Base-by-base conservation (phyloP, 2,888 invertebrate species). In the Cyclophora albipunctata region DNA sequence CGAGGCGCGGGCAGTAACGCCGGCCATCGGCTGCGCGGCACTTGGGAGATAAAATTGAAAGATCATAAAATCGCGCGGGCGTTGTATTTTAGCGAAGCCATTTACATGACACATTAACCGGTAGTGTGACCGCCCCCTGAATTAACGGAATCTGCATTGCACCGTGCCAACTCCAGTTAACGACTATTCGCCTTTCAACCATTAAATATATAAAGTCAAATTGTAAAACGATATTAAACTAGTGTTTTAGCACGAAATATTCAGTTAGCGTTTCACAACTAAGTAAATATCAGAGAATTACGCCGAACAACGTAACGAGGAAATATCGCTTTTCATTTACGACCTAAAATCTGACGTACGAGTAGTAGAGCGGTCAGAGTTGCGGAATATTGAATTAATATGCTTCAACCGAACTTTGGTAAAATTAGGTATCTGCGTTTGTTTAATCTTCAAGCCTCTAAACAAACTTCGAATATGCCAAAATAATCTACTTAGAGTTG, bases 91-190 rank as follows among this genome's bases (percentile, higher is more conserved):
- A 80, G 58, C 63, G 54, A 59, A 53, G 54, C 69, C 63, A 80
- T 83, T 83, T 81, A 75, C 75, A 78, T 78, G 79, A 78, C 80
- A 79, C 75, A 76, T 76, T 76, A 73, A 75, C 77, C 71, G 71
- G 66, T 62, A 64, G 59, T 64, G 64, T 66, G 67, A 67, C 74
- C 69, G 64, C 66, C 65, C 67, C 59, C 53, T 57, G 66, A 73
- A 76, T 74, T 75, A 77, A 75, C 75, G 71, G 68, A 66, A 65
- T 63, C 68, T 71, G 73, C 73, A 67, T 68, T 60, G 64, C 59
- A 54, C 63, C 54, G 71, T 78, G 76, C 78, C 77, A 75, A 78
- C 73, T 69, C 64, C 60, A 63, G 61, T 69, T 75, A 73, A 75
- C 73, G 73, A 71, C 67, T 74, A 68, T 73, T 71, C 73, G 71